Evolutionary conservation across 2,797 vertebrate species (phyloP), one percentile per base, ranked within the genome.

Genomic region (Lacerta agilis): DNA sequence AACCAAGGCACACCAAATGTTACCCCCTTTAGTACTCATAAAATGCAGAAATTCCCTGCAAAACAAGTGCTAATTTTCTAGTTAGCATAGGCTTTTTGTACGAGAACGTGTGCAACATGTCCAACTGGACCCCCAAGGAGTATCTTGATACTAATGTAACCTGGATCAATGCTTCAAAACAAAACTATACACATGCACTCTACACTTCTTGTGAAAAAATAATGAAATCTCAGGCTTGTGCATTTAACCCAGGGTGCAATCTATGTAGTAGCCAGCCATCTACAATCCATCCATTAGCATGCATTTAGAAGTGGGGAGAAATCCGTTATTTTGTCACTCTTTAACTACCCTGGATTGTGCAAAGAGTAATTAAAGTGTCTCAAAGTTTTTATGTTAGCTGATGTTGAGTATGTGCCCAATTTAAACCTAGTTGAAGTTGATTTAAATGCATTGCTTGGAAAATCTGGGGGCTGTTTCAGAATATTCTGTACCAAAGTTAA

Each of bases 11-110:
- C 43, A 0, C 86, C 84, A 29, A 1, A 10, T 1, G 61, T 33
- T 25, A n/a, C 66, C 69, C 85, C 45, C 13, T 0, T 33, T 11
- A 81, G 33, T 4, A 3, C 55, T 4, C 0, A 0, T 72, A 17
- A 73, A 88, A 55, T 41, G 58, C 25, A 61, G 11, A 15, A 25
- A 25, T 36, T 83, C 5, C 20, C 43, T 83, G 15, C 10, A 61
- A 90, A 89, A 75, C 0, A 0, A 0, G 2, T 43, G 8, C 36
- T 84, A 80, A 72, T 66, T 73, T 78, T 89, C 29, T 2, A 1
- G 64, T 38, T 0, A 0, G 27, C 69, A 7, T 0, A 2, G 0
- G 0, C 5, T 64, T 69, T 33, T n/a, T 13, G 82, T 49, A 33
- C 69, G 0, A 3, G 0, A 78, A 9, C 13, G 3, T 71, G 0